Evolutionary conservation across 2,113 vertebrate species (phyloP).

Genomic region (Heptranchias perlo): DNA sequence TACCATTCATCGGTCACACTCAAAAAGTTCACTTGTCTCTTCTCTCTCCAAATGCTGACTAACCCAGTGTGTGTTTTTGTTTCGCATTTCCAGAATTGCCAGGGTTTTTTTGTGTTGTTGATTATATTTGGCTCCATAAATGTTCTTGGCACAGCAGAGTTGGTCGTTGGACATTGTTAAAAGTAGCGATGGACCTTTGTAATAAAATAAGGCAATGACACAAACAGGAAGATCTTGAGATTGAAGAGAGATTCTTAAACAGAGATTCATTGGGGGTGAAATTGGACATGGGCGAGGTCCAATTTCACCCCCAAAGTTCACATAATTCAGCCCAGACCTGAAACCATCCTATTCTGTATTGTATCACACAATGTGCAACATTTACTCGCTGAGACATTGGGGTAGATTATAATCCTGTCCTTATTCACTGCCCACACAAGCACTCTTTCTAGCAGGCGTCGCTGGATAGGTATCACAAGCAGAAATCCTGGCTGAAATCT

Average conservation of each 20-base stretch:
- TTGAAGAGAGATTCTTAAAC: too few relatives aligned
- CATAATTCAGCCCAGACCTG: neutral
- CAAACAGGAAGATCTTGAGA: neutral
- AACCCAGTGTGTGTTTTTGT: neutral
- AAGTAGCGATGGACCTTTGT: neutral
- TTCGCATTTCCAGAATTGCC: neutral
- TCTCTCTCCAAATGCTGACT: neutral
- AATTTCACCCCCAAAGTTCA: too few relatives aligned
- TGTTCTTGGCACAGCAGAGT: neutral
- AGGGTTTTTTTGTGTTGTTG: neutral
- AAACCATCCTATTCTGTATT: neutral
- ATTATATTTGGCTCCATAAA: neutral
- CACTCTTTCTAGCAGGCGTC: neutral
- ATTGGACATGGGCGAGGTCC: neutral
- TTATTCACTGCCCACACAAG: neutral
- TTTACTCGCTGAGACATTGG: neutral
- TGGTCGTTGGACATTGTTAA: neutral
- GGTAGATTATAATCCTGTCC: neutral
- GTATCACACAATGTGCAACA: neutral
- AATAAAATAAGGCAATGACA: neutral
- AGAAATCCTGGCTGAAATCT: neutral
- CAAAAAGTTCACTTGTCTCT: too few relatives aligned
- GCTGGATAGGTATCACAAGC: neutral
- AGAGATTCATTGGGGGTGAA: neutral
- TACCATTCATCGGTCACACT: neutral